phyloP scores from a whole-genome alignment of 1,140 invertebrate genomes.

The Drosophila yakuba region DNA sequence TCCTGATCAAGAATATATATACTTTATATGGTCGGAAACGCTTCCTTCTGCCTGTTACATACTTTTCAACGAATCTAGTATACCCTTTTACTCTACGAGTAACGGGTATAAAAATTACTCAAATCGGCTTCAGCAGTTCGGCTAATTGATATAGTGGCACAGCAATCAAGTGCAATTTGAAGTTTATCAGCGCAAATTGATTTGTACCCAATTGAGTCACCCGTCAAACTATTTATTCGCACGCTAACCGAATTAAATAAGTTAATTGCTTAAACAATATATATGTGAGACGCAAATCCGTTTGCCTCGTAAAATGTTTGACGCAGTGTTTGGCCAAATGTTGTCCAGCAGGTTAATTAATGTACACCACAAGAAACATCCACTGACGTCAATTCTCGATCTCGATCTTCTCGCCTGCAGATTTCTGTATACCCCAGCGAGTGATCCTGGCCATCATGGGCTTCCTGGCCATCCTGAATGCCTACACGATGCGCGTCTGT shows the following conservation, averaged over 20 bases:
- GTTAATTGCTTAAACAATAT: constrained; percentile 30
- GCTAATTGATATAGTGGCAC: constrained; percentile 43
- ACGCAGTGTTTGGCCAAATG: constrained; percentile 11
- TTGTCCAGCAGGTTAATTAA: constrained; percentile 20
- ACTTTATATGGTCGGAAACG: too few species aligned
- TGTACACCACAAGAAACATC: not conserved
- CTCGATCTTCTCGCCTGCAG: constrained; percentile 84
- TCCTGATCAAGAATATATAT: too few species aligned
- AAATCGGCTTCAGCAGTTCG: constrained; percentile 13
- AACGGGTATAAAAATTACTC: not conserved
- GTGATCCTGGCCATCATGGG: constrained; percentile 93
- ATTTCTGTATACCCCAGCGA: constrained; percentile 89
- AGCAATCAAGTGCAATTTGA: constrained; percentile 69
- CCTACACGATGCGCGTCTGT: constrained; percentile 95
- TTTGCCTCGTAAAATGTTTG: constrained; percentile 27
- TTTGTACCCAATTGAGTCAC: constrained; percentile 62
- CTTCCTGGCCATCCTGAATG: constrained; percentile 93
- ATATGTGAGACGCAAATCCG: constrained; percentile 17
- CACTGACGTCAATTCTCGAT: constrained; percentile 4
- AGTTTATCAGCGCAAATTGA: constrained; percentile 64
- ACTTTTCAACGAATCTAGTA: too few species aligned
- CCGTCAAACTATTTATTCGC: constrained; percentile 58
- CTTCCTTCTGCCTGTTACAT: too few species aligned
- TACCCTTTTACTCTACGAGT: too few species aligned
- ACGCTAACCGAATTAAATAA: constrained; percentile 63